Conservation (phyloP, 1,140 invertebrate species). For the Thalassaphorura encarpata region DNA sequence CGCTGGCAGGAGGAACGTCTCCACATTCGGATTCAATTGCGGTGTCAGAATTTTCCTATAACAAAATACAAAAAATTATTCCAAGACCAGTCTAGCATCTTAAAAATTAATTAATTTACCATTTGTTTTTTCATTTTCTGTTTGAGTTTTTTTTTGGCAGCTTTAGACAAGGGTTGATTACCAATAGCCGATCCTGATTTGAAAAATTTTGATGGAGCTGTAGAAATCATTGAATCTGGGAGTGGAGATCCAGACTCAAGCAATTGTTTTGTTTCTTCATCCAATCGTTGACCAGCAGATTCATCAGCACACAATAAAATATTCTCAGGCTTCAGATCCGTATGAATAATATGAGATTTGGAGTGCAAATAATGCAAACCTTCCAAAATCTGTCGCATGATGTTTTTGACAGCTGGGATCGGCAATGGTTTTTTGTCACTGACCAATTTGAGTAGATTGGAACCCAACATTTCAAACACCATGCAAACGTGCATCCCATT, state of each 20-base stretch:
- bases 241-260: neutral
- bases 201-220: neutral
- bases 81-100: neutral
- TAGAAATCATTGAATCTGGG: neutral
- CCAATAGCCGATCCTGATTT: neutral
- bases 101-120: neutral
- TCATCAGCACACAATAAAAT: slow-evolving; percentile 53
- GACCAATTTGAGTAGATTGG: slow-evolving; percentile 94
- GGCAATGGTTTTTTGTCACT: slow-evolving; percentile 97
- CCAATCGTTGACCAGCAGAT: neutral
- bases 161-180: neutral
- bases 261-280: slow-evolving; percentile 41
- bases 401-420: slow-evolving; percentile 82
- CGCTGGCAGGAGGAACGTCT: too few species aligned
- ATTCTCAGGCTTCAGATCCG: slow-evolving; percentile 70
- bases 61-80: neutral
- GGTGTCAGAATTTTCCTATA: neutral
- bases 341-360: slow-evolving; percentile 66
- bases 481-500: slow-evolving; percentile 94
- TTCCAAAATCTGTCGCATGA: slow-evolving; percentile 77
- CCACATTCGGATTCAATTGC: too few species aligned
- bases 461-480: slow-evolving; percentile 89
- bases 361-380: slow-evolving; percentile 60
- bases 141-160: neutral
- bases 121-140: neutral